A percentile compares a stretch with the other conserved stretches of the same genome.
These are phyloP conservation scores for Acrobasis repandana DNA, from an alignment of 2,888 invertebrate species.

Conservation along the genomic window DNA sequence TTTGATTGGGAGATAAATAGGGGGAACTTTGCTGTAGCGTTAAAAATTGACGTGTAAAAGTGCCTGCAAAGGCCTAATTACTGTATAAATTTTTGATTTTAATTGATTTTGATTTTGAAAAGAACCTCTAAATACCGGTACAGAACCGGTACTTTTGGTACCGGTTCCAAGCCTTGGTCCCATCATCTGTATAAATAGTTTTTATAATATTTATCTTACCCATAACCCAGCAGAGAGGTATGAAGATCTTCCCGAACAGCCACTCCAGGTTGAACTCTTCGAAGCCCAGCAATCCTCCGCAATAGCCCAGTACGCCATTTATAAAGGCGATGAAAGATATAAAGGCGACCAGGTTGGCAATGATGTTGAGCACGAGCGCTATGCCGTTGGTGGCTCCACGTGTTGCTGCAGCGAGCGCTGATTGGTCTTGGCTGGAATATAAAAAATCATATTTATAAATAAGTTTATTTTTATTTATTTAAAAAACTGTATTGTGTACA, in stretches of 20 bases:
- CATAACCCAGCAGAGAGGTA: constrained; percentile 95
- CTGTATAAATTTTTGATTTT: too few relatives aligned
- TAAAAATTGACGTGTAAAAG: too few relatives aligned
- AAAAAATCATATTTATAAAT: not conserved
- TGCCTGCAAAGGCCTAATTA: too few relatives aligned
- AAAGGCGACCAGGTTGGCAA: constrained; percentile 96
- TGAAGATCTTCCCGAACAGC: constrained; percentile 93
- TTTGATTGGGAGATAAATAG: too few relatives aligned
- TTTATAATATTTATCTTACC: constrained; percentile 69
- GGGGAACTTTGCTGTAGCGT: too few relatives aligned
- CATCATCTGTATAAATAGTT: too few relatives aligned
- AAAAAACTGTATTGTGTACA: too few relatives aligned
- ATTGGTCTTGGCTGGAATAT: constrained; percentile 87
- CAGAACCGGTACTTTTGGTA: too few relatives aligned
- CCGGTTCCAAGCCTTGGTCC: too few relatives aligned
- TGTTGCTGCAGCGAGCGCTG: constrained; percentile 94
- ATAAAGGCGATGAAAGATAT: constrained; percentile 93
- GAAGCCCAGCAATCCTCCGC: constrained; percentile 89
- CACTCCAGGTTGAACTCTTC: constrained; percentile 85
- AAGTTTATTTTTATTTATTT: too few relatives aligned
- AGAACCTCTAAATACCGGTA: too few relatives aligned
- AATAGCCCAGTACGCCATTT: constrained; percentile 91
- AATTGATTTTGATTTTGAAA: too few relatives aligned
- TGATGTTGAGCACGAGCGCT: constrained; percentile 91
- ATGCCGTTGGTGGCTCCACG: constrained; percentile 93